Conservation (phyloP, 2,113 vertebrate species). For the Calidris pugnax region DNA sequence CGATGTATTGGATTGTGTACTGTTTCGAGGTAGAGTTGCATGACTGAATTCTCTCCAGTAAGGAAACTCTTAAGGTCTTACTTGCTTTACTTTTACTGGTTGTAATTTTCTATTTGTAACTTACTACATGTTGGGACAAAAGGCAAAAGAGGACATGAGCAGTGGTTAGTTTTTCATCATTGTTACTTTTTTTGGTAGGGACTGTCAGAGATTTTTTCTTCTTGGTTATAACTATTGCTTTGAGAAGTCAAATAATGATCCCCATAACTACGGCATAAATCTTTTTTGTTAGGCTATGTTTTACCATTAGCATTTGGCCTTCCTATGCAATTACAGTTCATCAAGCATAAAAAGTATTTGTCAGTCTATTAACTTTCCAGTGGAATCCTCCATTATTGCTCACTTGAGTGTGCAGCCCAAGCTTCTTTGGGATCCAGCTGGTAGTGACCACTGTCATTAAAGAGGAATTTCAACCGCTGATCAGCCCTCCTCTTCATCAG, state of each 20-base stretch:
- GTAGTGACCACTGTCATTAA: background rate
- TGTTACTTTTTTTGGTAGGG: background rate
- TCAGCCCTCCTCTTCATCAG: background rate
- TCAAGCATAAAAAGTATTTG: slow-evolving; percentile 49
- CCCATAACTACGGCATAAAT: slow-evolving; percentile 37
- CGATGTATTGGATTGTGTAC: background rate
- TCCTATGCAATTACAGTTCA: slow-evolving; percentile 63
- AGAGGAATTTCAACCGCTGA: slow-evolving; percentile 1
- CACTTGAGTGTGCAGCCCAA: slow-evolving; percentile 20
- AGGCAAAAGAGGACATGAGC: background rate
- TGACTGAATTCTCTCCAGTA: background rate
- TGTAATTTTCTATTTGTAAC: background rate
- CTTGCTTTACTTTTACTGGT: background rate
- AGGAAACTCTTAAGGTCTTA: background rate
- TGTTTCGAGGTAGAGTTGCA: background rate
- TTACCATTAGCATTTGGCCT: slow-evolving; percentile 30
- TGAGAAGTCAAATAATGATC: slow-evolving; percentile 36
- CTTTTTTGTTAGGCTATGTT: slow-evolving; percentile 7
- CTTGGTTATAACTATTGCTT: background rate
- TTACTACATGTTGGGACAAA: background rate
- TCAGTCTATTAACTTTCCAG: slow-evolving; percentile 61
- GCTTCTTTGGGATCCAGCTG: slow-evolving; percentile 25
- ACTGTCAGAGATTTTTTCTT: background rate
- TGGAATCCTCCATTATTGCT: slow-evolving; percentile 54
- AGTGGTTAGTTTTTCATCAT: background rate